Base-by-base conservation (phyloP, 2,113 vertebrate species). In the Erythrocercus mccallii region DNA sequence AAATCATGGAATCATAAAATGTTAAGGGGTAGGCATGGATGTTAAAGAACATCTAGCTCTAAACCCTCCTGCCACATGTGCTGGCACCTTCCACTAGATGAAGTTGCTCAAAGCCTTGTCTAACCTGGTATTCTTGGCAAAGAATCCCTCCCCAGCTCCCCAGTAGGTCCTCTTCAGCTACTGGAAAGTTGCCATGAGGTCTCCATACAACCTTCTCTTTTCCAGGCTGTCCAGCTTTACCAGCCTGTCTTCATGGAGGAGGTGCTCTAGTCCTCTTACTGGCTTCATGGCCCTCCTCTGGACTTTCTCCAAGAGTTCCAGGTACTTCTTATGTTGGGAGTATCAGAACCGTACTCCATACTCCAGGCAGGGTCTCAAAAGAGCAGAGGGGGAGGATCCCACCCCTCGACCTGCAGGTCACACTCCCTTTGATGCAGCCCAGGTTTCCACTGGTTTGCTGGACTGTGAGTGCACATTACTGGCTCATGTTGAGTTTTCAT, bases 381-480 rank as follows among this genome's bases (percentile, higher is more conserved):
- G 22, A 1, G 21, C 2, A 19, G 12, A 72, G 58, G 21, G 25
- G 17, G 17, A 57, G 25, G 35, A 40, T 57, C 9, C 9, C 24
- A 18, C 30, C 24, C 42, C 31, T 35, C 1, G 0, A 21, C 11
- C 7, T 42, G 13, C 35, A 72, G 17, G 11, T 6, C 14, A 10
- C 0, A 0, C 2, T 42, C 6, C 14, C 48, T 64, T 64, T 21
- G 50, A 15, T 48, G 57, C 30, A 64, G 24, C 9, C 17, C 65
- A 35, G 35, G 30, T 31, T 48, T 35, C 30, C 31, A 15, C 12
- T 31, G 35, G 17, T 28, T 31, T 56, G 11, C 74, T 35, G 30
- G 31, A 16, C 48, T 56, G 35, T 11, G 54, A 53, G 18, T 1
- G 0, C 33, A 53, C 38, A 13, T 33, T 23, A 22, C 23, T 8